Conservation (phyloP, 2,888 invertebrate species). For the Leucoma salicis region DNA sequence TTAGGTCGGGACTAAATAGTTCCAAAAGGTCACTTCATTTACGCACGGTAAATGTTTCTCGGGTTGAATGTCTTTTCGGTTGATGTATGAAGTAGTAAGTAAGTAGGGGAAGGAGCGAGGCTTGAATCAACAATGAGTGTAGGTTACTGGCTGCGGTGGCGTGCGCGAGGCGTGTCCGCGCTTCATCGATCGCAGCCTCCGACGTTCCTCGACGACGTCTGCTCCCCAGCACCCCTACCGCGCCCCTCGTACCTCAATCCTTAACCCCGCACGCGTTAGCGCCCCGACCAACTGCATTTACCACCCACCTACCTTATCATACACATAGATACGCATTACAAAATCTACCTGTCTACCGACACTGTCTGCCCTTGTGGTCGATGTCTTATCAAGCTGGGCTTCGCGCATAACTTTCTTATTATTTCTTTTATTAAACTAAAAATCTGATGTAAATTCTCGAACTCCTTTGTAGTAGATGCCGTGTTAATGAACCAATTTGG, state of each 20-base stretch:
- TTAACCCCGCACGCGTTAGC: conserved; percentile 72
- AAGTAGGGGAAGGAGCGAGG: conserved; percentile 40
- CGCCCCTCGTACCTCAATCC: conserved; percentile 31
- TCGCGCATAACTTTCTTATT: conserved; percentile 31
- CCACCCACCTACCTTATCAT: conserved; percentile 67
- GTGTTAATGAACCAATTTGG: conserved; percentile 49
- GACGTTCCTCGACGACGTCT: conserved; percentile 79
- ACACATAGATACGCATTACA: conserved; percentile 46
- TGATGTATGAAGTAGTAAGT: conserved; percentile 11
- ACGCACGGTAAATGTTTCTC: conserved; percentile 26
- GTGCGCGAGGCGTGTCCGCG: conserved; percentile 81
- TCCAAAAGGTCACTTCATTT: conserved; percentile 23
- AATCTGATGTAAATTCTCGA: conserved; percentile 28
- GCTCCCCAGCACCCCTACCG: conserved; percentile 47
- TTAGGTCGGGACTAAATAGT: conserved; percentile 8
- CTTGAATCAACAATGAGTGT: conserved; percentile 69
- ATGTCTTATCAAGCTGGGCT: conserved; percentile 47
- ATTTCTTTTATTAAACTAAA: conserved; percentile 37
- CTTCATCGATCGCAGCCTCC: conserved; percentile 82
- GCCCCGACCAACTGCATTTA: conserved; percentile 80
- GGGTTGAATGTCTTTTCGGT: conserved; percentile 11
- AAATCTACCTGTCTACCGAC: conserved; percentile 60
- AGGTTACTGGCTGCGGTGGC: conserved; percentile 54
- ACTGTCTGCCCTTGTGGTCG: conserved; percentile 41
- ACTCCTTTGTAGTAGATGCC: conserved; percentile 41